Conservation (phyloP, 35 echinoderm and acorn worm genomes). For the Diadema setosum region DNA sequence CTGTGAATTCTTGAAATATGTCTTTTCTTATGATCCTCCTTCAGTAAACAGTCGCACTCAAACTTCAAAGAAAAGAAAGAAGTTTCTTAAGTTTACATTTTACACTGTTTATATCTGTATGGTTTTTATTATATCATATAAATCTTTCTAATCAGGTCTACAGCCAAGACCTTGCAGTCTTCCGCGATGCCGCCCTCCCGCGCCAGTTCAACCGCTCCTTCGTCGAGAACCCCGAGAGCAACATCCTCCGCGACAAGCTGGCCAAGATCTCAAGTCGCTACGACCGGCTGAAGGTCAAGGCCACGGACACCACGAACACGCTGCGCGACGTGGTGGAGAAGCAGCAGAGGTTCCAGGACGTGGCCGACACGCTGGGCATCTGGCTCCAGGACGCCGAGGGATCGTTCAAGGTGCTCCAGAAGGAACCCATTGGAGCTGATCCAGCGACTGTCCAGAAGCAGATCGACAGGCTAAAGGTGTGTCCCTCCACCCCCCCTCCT, state of each 20-base stretch:
- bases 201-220: constrained; percentile 77
- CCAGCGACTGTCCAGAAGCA: constrained; percentile 77
- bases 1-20: not conserved
- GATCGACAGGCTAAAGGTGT: constrained; percentile 88
- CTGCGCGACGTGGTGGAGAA: constrained; percentile 72
- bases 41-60: too few relatives aligned
- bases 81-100: too few relatives aligned
- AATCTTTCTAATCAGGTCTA: constrained; percentile 67
- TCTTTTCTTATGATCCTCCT: not conserved
- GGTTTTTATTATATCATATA: too few relatives aligned
- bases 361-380: constrained; percentile 36
- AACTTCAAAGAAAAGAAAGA: too few relatives aligned
- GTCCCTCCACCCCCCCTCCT: too few relatives aligned
- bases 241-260: constrained; percentile 67
- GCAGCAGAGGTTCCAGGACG: constrained; percentile 74
- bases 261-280: constrained; percentile 62
- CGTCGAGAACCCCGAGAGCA: constrained; percentile 73
- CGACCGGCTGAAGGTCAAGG: constrained; percentile 72
- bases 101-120: too few relatives aligned
- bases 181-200: constrained; percentile 74
- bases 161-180: constrained; percentile 82
- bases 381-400: constrained; percentile 87
- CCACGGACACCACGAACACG: constrained; percentile 53
- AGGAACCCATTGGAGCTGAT: constrained; percentile 89
- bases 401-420: constrained; percentile 51